These are phyloP conservation scores for Crotalus tigris DNA, from an alignment of 2,113 vertebrate genomes.

Conservation along the genomic window DNA sequence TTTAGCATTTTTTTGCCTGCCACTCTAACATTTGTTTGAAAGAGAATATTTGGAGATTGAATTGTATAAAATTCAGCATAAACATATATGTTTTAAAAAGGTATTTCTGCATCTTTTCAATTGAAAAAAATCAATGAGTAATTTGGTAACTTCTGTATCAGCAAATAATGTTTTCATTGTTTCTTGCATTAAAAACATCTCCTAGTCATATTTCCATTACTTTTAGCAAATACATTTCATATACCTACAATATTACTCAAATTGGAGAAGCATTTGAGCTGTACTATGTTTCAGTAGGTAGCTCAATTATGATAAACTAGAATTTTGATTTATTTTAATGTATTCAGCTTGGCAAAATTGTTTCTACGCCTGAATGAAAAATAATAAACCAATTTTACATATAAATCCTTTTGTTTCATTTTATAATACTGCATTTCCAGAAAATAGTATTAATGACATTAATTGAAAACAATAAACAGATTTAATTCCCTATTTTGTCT, in stretches of 20 bases:
- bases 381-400: constrained; percentile 49
- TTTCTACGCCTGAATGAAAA: constrained; percentile 41
- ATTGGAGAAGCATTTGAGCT: constrained; percentile 75
- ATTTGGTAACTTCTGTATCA: constrained; percentile 55
- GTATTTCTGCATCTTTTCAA: constrained; percentile 43
- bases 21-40: constrained; percentile 41
- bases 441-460: constrained; percentile 41
- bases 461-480: constrained; percentile 8
- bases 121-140: constrained; percentile 45
- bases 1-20: neutral
- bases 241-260: constrained; percentile 70
- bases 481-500: neutral
- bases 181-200: constrained; percentile 31
- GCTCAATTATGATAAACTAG: constrained; percentile 51
- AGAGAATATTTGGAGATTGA: constrained; percentile 14
- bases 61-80: constrained; percentile 21
- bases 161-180: constrained; percentile 38
- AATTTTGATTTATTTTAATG: constrained; percentile 32
- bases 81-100: constrained; percentile 39
- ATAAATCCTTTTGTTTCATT: constrained; percentile 54
- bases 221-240: constrained; percentile 62
- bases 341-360: constrained; percentile 39
- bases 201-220: constrained; percentile 31
- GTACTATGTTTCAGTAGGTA: constrained; percentile 33
- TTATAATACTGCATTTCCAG: constrained; percentile 35